phyloP scores from a whole-genome alignment of 2,113 vertebrate species.

The Corapipo altera region DNA sequence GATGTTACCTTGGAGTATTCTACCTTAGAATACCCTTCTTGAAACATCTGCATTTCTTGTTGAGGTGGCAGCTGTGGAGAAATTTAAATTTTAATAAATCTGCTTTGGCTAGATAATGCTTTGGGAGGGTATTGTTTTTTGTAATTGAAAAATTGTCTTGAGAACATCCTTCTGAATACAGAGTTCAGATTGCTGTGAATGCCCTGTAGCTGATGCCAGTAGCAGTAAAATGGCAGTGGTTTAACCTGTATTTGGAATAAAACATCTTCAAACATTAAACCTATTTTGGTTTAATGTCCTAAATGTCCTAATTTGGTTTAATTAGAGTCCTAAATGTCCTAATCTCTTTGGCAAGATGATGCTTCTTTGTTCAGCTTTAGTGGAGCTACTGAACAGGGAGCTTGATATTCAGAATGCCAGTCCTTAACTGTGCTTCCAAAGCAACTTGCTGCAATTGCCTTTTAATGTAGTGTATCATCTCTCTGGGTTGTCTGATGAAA shows the following conservation, averaged over 20 bases:
- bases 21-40: background rate
- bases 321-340: background rate
- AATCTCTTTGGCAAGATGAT: background rate
- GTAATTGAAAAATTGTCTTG: background rate
- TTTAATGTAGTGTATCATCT: background rate
- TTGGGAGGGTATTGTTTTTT: background rate
- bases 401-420: background rate
- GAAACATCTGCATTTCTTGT: background rate
- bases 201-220: background rate
- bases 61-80: background rate
- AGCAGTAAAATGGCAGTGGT: background rate
- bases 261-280: background rate
- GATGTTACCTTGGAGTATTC: background rate
- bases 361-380: background rate
- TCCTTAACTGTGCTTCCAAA: background rate
- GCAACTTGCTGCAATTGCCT: background rate
- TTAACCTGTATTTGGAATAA: background rate
- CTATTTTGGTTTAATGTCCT: no score
- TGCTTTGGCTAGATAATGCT: background rate
- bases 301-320: background rate
- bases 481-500: background rate
- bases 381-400: background rate
- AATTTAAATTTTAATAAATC: background rate
- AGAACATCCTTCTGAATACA: background rate
- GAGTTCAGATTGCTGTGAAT: background rate